Evolutionary conservation across 1,140 invertebrate genomes (phyloP).

Genomic region (Caenorhabditis elegans): WBcel235 BX284602.5:11577001-11577500

Average conservation of each 20-base stretch:
- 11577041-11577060: conserved; percentile 67
- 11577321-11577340: neutral
- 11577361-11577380: neutral
- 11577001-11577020: conserved; percentile 68
- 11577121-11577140: conserved; percentile 66
- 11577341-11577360: neutral
- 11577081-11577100: conserved; percentile 61
- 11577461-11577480: too few relatives aligned
- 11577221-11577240: neutral
- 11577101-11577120: conserved; percentile 66
- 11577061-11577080: conserved; percentile 66
- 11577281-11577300: neutral
- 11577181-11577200: conserved; percentile 33
- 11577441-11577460: too few relatives aligned
- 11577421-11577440: too few relatives aligned
- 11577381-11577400: conserved; percentile 13
- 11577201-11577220: neutral
- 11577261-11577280: neutral
- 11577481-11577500: too few relatives aligned
- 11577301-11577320: neutral
- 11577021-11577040: conserved; percentile 68
- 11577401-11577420: neutral
- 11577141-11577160: conserved; percentile 60
- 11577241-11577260: neutral
- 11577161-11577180: conserved; percentile 61